A percentile compares a stretch with the other conserved stretches of the same genome.
Evolutionary conservation across 2,113 vertebrate species (phyloP).

Genomic region (Melanostigma gelatinosum): DNA sequence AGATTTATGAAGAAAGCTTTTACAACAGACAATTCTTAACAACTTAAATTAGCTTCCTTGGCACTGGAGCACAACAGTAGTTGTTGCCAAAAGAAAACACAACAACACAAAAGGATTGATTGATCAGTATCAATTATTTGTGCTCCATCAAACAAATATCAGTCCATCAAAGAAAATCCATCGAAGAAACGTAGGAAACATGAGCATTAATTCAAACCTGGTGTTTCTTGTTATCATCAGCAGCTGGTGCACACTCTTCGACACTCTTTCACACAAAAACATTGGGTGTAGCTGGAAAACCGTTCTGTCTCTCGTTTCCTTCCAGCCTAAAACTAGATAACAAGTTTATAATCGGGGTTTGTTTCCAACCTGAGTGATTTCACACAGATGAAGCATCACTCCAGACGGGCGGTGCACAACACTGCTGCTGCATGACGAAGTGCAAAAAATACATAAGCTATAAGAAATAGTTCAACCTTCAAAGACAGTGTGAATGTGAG

Average conservation of each 20-base stretch:
- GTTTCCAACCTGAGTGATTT: background rate
- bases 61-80: background rate
- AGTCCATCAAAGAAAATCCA: background rate
- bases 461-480: background rate
- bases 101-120: background rate
- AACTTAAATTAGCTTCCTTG: background rate
- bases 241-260: background rate
- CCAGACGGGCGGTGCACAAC: background rate
- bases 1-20: conserved; percentile 1
- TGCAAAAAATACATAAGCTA: background rate
- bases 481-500: background rate
- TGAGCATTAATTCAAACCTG: background rate
- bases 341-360: background rate
- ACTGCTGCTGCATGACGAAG: background rate
- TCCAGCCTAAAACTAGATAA: background rate
- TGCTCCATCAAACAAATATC: background rate
- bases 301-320: background rate
- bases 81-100: background rate
- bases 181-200: background rate
- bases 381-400: background rate
- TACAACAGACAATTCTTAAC: background rate
- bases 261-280: background rate
- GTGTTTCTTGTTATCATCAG: conserved; percentile 1
- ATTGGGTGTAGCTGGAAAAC: background rate
- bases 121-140: background rate